phyloP scores from a whole-genome alignment of 2,888 invertebrate species.

The Sinelater perroti region DNA sequence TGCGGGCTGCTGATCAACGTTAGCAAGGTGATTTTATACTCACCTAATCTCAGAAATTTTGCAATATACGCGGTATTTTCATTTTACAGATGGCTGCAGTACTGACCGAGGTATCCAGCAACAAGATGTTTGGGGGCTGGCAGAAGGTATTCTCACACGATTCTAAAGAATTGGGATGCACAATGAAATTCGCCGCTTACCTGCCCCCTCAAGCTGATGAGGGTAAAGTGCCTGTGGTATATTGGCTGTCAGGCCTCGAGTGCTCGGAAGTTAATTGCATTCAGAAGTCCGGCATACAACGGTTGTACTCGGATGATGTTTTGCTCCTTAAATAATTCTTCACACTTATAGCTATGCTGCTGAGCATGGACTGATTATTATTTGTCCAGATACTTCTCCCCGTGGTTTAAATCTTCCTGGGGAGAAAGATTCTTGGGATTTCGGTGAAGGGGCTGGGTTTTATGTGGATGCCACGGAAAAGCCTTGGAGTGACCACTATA shows the following conservation, averaged over 20 bases:
- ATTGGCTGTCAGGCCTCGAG: constrained; percentile 90
- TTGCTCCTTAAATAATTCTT: not conserved
- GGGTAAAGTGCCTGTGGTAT: constrained; percentile 79
- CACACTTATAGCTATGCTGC: constrained; percentile 76
- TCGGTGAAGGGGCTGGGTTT: constrained; percentile 95
- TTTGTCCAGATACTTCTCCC: constrained; percentile 97
- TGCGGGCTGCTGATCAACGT: too few relatives aligned
- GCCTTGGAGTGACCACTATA: constrained; percentile 93
- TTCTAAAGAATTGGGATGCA: constrained; percentile 81
- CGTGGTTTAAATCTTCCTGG: constrained; percentile 88
- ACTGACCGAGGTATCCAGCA: constrained; percentile 70
- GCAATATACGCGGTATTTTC: too few relatives aligned
- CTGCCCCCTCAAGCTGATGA: constrained; percentile 81
- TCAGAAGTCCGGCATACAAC: constrained; percentile 94
- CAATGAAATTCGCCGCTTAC: constrained; percentile 93
- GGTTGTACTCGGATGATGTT: constrained; percentile 59
- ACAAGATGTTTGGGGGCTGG: constrained; percentile 81
- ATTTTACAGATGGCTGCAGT: constrained; percentile 48
- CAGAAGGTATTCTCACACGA: constrained; percentile 87
- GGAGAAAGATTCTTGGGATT: constrained; percentile 92
- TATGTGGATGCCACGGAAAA: constrained; percentile 91
- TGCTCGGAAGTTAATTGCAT: constrained; percentile 97
- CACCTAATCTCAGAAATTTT: too few relatives aligned
- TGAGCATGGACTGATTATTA: constrained; percentile 83
- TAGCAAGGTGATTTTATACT: too few relatives aligned